Evolutionary conservation across 2,797 vertebrate species (phyloP).

Genomic region (Eutrigla gurnardus): DNA sequence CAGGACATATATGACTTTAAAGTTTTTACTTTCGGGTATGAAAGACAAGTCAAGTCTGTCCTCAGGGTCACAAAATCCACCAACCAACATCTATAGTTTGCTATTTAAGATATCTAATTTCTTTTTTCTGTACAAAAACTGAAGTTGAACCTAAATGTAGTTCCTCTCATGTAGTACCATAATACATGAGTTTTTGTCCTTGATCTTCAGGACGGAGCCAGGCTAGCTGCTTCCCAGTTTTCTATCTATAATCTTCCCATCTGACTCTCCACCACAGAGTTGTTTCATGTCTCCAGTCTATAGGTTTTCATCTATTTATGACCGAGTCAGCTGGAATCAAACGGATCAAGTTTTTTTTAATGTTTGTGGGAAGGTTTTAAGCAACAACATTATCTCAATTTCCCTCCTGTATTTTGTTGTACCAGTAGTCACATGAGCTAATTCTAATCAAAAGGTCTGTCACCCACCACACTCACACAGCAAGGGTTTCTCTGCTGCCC

Average conservation of each 20-base stretch:
- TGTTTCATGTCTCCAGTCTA: background rate
- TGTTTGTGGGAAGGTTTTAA: constrained; percentile 13
- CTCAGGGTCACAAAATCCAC: background rate
- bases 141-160: background rate
- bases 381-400: constrained; percentile 8
- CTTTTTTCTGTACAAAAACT: background rate
- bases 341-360: constrained; percentile 31
- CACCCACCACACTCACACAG: constrained; percentile 17
- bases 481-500: constrained; percentile 4
- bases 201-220: background rate
- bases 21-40: background rate
- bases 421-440: constrained; percentile 4
- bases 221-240: too few relatives aligned
- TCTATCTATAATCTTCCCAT: background rate
- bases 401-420: constrained; percentile 29
- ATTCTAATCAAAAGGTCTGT: constrained; percentile 25
- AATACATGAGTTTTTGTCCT: background rate
- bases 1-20: background rate
- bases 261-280: background rate
- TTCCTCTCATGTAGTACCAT: background rate
- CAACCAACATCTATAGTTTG: background rate
- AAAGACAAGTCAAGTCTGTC: background rate
- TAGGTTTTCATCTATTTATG: background rate
- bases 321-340: background rate
- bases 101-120: background rate